Percentiles rank a stretch among this genome's conserved stretches.
Conservation (phyloP, 2,888 invertebrate species). For the Zaprionus bogoriensis region DNA sequence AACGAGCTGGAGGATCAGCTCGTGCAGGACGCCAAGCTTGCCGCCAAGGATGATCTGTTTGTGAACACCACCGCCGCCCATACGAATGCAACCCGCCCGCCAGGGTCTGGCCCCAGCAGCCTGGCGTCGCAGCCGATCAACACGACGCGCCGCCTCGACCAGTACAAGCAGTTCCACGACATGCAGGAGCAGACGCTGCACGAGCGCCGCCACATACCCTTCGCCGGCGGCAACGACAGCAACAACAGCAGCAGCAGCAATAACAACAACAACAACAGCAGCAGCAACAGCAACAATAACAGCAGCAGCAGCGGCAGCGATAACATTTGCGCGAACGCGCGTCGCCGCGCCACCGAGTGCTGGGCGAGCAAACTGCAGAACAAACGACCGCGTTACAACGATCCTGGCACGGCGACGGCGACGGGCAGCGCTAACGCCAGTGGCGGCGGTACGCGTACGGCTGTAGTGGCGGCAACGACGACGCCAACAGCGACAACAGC, state of each 20-base stretch:
- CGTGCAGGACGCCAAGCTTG: constrained; percentile 16
- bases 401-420: constrained; percentile 21
- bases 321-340: constrained; percentile 66
- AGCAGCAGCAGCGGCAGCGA: constrained; percentile 28
- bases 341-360: constrained; percentile 63
- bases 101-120: background rate
- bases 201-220: constrained; percentile 46
- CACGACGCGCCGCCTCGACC: constrained; percentile 33
- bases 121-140: constrained; percentile 1
- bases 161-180: constrained; percentile 23
- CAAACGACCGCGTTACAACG: constrained; percentile 65
- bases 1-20: constrained; percentile 33
- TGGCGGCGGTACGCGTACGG: background rate
- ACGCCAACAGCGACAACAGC: background rate
- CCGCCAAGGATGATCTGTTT: constrained; percentile 15
- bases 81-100: constrained; percentile 5
- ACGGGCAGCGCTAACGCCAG: background rate
- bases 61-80: constrained; percentile 34
- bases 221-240: constrained; percentile 4
- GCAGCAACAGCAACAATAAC: background rate
- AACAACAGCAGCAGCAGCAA: background rate
- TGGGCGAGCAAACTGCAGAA: constrained; percentile 63
- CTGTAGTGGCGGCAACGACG: background rate
- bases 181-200: constrained; percentile 31
- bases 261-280: background rate